Evolutionary conservation across 2,888 invertebrate species (phyloP), one percentile per base, ranked within the genome.

Genomic region (Theretra japonica): DNA sequence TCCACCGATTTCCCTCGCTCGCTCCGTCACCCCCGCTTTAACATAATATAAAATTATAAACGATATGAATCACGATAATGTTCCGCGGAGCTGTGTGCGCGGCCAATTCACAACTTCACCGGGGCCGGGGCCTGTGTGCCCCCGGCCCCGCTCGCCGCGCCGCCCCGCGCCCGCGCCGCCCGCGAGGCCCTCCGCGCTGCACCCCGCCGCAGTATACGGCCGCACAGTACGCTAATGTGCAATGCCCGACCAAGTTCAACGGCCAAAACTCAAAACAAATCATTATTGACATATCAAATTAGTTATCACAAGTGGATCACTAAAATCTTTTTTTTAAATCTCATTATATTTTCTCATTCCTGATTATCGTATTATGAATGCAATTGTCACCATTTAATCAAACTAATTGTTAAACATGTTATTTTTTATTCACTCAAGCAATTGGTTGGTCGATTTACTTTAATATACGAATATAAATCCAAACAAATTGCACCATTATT

Each of bases 31-130:
- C 86, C 87, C 88, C 87, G 88, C 88, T 93, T 93, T 93, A 94
- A 94, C 93, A 93, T 94, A 93, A 94, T 93, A 94, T 93, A 94
- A 94, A 94, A 94, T 94, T 94, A 94, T 93, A 94, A 94, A 90
- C 90, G 93, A 91, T 92, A 93, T 94, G 93, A 94, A 94, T 94
- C 94, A 94, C 91, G 92, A 93, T 94, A 93, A 93, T 92, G 92
- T 91, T 89, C 87, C 85, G 88, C 86, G 88, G 86, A 86, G 83
- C 87, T 89, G 90, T 88, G 88, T 88, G 72, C 89, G 92, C 89
- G 90, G 92, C 93, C 90, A 92, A 93, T 93, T 93, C 93, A 92
- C 92, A 93, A 93, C 84, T 93, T 92, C 85, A 83, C 85, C 85
- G 86, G 85, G 83, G 86, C 85, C 83, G 86, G 83, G 86, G 81